These are phyloP conservation scores for Pseudomyrmex pallidus DNA, from an alignment of 1,140 invertebrate species.

Conservation along the genomic window DNA sequence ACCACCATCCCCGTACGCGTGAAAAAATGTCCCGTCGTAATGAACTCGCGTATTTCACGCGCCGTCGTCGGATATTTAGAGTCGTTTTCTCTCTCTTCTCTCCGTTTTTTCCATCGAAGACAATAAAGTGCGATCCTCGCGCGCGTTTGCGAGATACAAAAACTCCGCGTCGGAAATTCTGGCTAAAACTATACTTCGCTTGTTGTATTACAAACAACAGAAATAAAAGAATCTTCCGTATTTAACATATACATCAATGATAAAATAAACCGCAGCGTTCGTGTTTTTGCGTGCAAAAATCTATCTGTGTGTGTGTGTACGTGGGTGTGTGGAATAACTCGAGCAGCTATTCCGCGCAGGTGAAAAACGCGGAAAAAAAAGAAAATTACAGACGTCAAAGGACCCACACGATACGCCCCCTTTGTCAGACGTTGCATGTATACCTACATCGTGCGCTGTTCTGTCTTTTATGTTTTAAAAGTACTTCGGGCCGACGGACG, in stretches of 20 bases:
- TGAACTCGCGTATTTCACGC: not conserved
- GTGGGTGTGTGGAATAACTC: not conserved
- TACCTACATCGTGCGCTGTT: not conserved
- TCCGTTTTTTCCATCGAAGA: not conserved
- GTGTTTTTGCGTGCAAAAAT: not conserved
- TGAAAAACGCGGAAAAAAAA: conserved; percentile 26
- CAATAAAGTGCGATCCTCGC: too few relatives aligned
- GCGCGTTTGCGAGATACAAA: conserved; percentile 6
- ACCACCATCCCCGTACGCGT: not conserved
- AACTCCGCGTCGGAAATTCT: too few relatives aligned
- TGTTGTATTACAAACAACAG: not conserved
- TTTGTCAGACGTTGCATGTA: conserved; percentile 28
- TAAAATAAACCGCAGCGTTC: not conserved
- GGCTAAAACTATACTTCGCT: too few relatives aligned
- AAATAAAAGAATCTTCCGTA: not conserved
- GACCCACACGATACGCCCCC: conserved; percentile 6
- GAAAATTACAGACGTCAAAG: conserved; percentile 49
- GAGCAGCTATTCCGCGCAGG: not conserved
- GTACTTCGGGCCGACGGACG: conserved; percentile 32
- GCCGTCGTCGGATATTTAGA: not conserved
- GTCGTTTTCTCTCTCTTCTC: not conserved
- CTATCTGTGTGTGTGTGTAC: too few relatives aligned
- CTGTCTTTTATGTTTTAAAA: conserved; percentile 49
- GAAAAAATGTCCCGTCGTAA: conserved; percentile 21
- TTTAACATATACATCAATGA: not conserved